Base-by-base conservation (phyloP, 92 coral and sea anemone genomes). In the Anthopleura xanthogrammica region DNA sequence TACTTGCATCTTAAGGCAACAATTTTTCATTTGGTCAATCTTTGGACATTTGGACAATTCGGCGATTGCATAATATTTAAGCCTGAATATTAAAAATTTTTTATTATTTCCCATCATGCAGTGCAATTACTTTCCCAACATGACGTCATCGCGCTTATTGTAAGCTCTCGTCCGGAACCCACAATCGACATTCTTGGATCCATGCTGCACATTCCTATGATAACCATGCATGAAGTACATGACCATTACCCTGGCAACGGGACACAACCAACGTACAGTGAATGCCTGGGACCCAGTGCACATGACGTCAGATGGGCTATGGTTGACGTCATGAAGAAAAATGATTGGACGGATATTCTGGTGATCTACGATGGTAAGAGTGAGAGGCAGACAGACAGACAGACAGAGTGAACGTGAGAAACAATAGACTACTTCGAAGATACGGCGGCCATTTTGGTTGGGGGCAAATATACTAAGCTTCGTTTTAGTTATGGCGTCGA, bases 291-390 rank as follows among this genome's bases (percentile, higher is more conserved):
- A 1, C 77, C 87, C 14, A 90, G 92, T 82, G 65, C 74, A 39
- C 54, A 56, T 66, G 92, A 86, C 55, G 81, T 90, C 46, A 70
- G 90, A 52, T 48, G 65, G 41, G 92, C 92, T 17, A 83, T 83
- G 86, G 50, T 12, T 22, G 87, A 82, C 70, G 80, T 90, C 20
- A 83, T 86, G 48, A 68, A 23, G 16, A 58, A 86, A 54, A 72
- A 84, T 20, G 43, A 83, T 13, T 83, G 92, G 87, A 90, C 52
- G 22, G 82, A 66, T 52, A 52, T 90, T 12, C 71, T 90, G 50
- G 86, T 86, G 1, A 60, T 90, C 23, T 90, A 90, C 62, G 92
- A 90, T 75, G 89, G 92, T 90, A 68, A 86, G 92, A 29, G 24
- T 54, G 4, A 23, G 8, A 22, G 52, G 48, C 58, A 54, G 58